A percentile compares a stretch with the other conserved stretches of the same genome.
Evolutionary conservation across 2,888 invertebrate species (phyloP).

Genomic region (Apoda limacodes): DNA sequence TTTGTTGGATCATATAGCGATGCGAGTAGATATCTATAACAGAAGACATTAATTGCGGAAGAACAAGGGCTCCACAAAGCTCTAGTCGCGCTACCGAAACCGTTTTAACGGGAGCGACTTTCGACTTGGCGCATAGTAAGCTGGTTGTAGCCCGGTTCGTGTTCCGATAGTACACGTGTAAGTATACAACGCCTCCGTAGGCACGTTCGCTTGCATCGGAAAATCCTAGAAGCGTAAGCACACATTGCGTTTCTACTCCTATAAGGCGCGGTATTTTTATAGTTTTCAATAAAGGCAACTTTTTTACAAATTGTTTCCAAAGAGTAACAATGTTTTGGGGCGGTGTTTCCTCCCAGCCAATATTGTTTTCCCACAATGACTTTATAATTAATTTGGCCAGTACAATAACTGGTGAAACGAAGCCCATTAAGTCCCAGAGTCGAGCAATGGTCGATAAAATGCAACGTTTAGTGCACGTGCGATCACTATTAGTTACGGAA

Average conservation of each 20-base stretch:
- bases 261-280: no score
- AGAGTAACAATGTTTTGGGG: no score
- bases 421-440: conserved; percentile 6
- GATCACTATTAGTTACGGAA: background rate
- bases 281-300: no score
- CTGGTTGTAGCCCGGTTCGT: background rate
- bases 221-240: background rate
- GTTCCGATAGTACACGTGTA: background rate
- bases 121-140: conserved; percentile 2
- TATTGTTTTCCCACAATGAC: no score
- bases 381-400: no score
- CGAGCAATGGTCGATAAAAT: conserved; percentile 4
- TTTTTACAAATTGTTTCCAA: no score
- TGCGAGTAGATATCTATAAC: conserved; percentile 1
- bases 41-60: conserved; percentile 3
- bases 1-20: background rate
- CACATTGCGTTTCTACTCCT: background rate
- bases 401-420: conserved; percentile 4
- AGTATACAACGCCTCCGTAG: background rate
- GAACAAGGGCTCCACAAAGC: background rate
- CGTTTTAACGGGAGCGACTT: background rate
- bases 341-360: no score
- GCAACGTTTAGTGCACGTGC: conserved; percentile 3
- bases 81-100: background rate
- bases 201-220: background rate